These are phyloP conservation scores for Pseudolycoriella hygida DNA, from an alignment of 2,888 invertebrate species.

Conservation along the genomic window DNA sequence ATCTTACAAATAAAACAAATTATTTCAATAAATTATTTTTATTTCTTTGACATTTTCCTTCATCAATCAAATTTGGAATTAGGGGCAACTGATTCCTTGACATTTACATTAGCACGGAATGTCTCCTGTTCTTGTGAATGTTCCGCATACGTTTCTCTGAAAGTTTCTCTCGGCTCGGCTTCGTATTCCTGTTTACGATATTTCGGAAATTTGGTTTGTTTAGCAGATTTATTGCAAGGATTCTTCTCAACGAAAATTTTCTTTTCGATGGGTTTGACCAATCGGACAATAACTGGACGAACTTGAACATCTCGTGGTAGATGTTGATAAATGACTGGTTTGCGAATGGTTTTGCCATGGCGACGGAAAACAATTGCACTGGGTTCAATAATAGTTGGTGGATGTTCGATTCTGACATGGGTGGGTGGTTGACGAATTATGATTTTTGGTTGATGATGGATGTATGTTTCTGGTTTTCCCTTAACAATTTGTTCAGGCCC, in stretches of 20 bases:
- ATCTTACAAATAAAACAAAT: no score
- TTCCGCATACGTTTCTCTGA: no score
- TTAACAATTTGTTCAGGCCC: not conserved
- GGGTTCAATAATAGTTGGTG: conserved; percentile 26
- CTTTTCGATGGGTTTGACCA: conserved; percentile 19
- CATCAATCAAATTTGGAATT: no score
- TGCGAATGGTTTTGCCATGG: conserved; percentile 26
- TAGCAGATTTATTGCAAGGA: no score
- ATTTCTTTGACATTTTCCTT: no score
- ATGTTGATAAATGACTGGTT: conserved; percentile 23
- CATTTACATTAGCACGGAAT: no score
- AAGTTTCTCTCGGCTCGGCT: no score
- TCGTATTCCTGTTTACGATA: no score
- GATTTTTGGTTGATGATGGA: conserved; percentile 26
- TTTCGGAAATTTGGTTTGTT: no score
- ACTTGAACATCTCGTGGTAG: conserved; percentile 25
- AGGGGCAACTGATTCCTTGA: no score
- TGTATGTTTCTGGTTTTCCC: conserved; percentile 18
- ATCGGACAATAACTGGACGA: conserved; percentile 26
- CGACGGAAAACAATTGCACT: conserved; percentile 27
- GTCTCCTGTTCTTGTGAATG: no score
- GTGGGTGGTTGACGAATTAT: conserved; percentile 27
- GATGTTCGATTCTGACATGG: conserved; percentile 25
- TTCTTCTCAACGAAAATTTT: conserved; percentile 4
- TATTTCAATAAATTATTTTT: no score